Conservation (phyloP, 2,797 vertebrate species). For the Naso thynnoides region DNA sequence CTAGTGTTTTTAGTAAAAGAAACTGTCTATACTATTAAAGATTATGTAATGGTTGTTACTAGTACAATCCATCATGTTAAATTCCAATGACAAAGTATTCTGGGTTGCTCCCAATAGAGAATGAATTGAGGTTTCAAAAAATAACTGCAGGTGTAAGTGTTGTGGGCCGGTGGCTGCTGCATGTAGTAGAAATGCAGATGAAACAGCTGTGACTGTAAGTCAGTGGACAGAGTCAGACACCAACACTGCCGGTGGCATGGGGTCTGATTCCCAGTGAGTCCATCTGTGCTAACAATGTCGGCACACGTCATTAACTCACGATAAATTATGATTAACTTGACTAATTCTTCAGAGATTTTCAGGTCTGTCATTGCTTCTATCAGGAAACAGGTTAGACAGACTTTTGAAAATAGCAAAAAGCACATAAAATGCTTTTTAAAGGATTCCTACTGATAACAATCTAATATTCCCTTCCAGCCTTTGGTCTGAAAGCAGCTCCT, state of each 20-base stretch:
- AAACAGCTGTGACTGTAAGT: constrained; percentile 68
- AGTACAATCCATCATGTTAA: constrained; percentile 79
- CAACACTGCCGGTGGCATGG: constrained; percentile 49
- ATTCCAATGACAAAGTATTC: constrained; percentile 99
- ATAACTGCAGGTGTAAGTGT: constrained; percentile 36
- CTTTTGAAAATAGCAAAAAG: background rate
- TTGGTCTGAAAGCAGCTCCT: constrained; percentile 28
- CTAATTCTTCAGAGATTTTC: constrained; percentile 14
- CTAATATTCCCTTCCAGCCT: constrained; percentile 20
- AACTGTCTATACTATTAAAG: constrained; percentile 64
- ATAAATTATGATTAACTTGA: constrained; percentile 41
- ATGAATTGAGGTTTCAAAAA: constrained; percentile 57
- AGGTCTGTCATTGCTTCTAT: constrained; percentile 7
- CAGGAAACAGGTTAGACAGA: constrained; percentile 26
- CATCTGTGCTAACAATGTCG: constrained; percentile 48
- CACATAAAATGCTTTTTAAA: constrained; percentile 9
- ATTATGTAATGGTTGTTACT: constrained; percentile 73
- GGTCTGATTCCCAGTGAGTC: constrained; percentile 66
- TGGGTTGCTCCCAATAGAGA: constrained; percentile 80
- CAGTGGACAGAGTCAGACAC: constrained; percentile 55
- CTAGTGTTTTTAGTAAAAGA: constrained; percentile 75
- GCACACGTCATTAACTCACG: constrained; percentile 45
- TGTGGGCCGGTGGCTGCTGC: constrained; percentile 63
- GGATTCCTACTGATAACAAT: constrained; percentile 20
- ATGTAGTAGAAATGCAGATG: constrained; percentile 73